phyloP scores from a whole-genome alignment of 1,140 invertebrate genomes.

The Sitobion miscanthi region DNA sequence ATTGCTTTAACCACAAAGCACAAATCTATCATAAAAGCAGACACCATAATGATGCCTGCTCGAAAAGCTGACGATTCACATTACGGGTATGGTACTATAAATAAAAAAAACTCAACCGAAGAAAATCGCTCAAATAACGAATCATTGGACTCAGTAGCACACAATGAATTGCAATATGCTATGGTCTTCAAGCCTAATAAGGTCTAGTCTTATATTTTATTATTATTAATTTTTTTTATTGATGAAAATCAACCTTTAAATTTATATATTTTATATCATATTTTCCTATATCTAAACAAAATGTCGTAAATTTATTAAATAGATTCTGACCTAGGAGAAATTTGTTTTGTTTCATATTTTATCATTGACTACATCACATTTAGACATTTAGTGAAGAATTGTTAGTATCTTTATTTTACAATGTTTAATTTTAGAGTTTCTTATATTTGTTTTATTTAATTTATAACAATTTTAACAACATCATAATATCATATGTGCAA shows the following conservation, averaged over 20 bases:
- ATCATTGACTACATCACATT: background rate
- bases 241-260: background rate
- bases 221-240: background rate
- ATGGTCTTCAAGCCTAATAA: constrained; percentile 81
- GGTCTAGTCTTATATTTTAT: constrained; percentile 63
- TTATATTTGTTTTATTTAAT: background rate
- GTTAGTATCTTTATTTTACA: background rate
- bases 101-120: constrained; percentile 66
- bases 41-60: constrained; percentile 63
- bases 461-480: background rate
- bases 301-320: background rate
- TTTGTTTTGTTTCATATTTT: background rate
- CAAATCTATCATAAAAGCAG: constrained; percentile 65
- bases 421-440: background rate
- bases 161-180: constrained; percentile 79
- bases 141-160: constrained; percentile 71
- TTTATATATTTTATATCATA: constrained; percentile 10
- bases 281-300: background rate
- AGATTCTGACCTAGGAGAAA: background rate
- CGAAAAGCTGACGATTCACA: constrained; percentile 79
- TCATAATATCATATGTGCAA: background rate
- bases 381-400: background rate
- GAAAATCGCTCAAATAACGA: constrained; percentile 61
- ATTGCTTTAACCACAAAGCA: constrained; percentile 60
- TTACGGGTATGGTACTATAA: constrained; percentile 77